These are phyloP conservation scores for Porites divaricata DNA, from an alignment of 92 coral and sea anemone genomes.

Conservation along the genomic window DNA sequence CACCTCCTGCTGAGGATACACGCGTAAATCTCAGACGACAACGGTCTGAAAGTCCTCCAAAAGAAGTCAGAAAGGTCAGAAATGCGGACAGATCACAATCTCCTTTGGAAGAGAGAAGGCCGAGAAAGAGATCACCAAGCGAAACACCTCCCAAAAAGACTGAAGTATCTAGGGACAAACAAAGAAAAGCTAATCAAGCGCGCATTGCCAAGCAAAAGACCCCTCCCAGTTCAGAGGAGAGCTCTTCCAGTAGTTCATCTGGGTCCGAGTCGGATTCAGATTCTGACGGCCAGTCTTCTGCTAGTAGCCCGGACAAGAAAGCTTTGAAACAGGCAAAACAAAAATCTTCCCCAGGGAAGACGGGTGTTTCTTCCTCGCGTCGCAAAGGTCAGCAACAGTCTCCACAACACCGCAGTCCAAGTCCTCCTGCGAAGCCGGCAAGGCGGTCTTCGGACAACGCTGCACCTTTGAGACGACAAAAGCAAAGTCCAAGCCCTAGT, in stretches of 20 bases:
- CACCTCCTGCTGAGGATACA: slow-evolving; percentile 21
- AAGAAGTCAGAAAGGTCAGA: background rate
- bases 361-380: slow-evolving; percentile 25
- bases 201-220: background rate
- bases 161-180: slow-evolving; percentile 22
- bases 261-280: slow-evolving; percentile 58
- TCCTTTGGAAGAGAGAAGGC: slow-evolving; percentile 7
- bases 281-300: slow-evolving; percentile 46
- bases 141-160: slow-evolving; percentile 12
- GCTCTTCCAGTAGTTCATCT: slow-evolving; percentile 43
- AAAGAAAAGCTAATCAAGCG: slow-evolving; percentile 13
- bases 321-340: slow-evolving; percentile 19
- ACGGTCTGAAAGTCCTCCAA: slow-evolving; percentile 8
- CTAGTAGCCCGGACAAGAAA: slow-evolving; percentile 25
- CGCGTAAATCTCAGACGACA: slow-evolving; percentile 6
- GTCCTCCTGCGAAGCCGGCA: slow-evolving; percentile 20
- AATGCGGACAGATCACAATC: background rate
- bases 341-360: background rate
- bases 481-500: slow-evolving; percentile 40
- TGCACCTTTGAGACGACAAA: slow-evolving; percentile 33
- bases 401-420: slow-evolving; percentile 25
- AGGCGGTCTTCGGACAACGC: slow-evolving; percentile 31
- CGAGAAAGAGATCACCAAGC: slow-evolving; percentile 18
- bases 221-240: slow-evolving; percentile 45
- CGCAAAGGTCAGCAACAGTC: slow-evolving; percentile 11